Conservation (phyloP, 2,113 vertebrate genomes). For the Mormyrus lacerda region DNA sequence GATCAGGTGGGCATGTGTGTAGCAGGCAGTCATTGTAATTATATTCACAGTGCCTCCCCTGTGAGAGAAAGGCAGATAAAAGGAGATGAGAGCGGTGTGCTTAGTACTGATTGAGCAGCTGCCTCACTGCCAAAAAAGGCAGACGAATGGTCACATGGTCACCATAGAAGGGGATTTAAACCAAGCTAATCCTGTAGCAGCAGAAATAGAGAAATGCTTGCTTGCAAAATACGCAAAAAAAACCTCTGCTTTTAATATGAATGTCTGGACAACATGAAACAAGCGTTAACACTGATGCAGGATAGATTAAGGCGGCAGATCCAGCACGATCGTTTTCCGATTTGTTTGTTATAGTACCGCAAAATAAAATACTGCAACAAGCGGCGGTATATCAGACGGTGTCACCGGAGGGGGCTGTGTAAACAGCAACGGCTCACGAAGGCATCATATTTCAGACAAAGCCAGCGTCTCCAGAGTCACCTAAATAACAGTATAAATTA, state of each 20-base stretch:
- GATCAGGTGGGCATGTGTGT: conserved; percentile 62
- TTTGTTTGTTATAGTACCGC: background rate
- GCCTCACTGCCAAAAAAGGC: background rate
- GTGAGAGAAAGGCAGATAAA: conserved; percentile 28
- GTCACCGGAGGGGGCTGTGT: background rate
- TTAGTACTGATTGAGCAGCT: background rate
- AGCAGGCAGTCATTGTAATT: conserved; percentile 75
- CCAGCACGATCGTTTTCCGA: background rate
- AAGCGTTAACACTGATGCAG: background rate
- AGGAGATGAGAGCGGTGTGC: background rate
- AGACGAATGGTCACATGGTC: background rate
- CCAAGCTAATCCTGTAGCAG: background rate
- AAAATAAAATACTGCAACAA: background rate
- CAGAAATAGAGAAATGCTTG: background rate
- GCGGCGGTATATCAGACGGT: conserved; percentile 2
- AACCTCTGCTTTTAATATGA: background rate
- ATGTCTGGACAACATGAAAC: background rate
- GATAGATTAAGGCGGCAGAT: background rate
- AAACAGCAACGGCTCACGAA: background rate
- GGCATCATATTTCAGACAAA: conserved; percentile 19
- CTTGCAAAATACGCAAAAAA: background rate
- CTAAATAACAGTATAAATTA: conserved; percentile 31
- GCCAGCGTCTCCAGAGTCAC: conserved; percentile 17
- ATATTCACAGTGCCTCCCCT: conserved; percentile 71
- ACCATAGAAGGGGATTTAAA: background rate